Conservation (phyloP, 1,140 invertebrate species). For the Thereuonema tuberculata region DNA sequence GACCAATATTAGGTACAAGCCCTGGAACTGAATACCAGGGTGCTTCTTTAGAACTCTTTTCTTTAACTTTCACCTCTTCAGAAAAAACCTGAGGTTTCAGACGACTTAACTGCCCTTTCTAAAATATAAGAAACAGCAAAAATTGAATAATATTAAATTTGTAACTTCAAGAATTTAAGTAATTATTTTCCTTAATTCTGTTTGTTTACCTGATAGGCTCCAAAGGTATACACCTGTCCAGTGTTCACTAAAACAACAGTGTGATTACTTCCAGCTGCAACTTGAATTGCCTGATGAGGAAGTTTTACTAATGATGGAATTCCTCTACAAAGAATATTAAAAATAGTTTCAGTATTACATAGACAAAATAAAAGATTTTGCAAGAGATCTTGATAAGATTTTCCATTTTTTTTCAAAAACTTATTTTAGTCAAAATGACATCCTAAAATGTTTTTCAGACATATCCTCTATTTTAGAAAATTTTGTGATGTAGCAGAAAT, state of each 20-base stretch:
- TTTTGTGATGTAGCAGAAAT: too few species aligned
- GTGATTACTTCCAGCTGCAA: slow-evolving; percentile 90
- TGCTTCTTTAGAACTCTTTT: slow-evolving; percentile 26
- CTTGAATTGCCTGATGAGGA: slow-evolving; percentile 47
- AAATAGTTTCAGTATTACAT: not conserved
- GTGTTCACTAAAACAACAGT: slow-evolving; percentile 75
- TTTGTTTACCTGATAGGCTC: slow-evolving; percentile 66
- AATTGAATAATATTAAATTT: not conserved
- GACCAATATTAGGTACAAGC: slow-evolving; percentile 51
- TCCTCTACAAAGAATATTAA: slow-evolving; percentile 39
- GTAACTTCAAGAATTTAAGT: not conserved
- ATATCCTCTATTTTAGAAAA: too few species aligned
- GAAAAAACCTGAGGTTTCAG: slow-evolving; percentile 24
- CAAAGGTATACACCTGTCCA: slow-evolving; percentile 88
- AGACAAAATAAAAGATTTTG: not conserved
- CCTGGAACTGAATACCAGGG: slow-evolving; percentile 70
- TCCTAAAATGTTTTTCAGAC: too few species aligned
- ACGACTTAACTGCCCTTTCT: slow-evolving; percentile 84
- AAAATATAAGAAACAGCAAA: slow-evolving; percentile 16
- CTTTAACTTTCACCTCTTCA: slow-evolving; percentile 15
- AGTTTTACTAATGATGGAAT: slow-evolving; percentile 60
- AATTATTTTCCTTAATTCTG: too few species aligned
- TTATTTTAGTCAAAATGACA: not conserved
- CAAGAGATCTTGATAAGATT: too few species aligned
- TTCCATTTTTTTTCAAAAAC: not conserved